Base-by-base conservation (phyloP, 2,888 invertebrate species). In the Hypolimnas misippus region DNA sequence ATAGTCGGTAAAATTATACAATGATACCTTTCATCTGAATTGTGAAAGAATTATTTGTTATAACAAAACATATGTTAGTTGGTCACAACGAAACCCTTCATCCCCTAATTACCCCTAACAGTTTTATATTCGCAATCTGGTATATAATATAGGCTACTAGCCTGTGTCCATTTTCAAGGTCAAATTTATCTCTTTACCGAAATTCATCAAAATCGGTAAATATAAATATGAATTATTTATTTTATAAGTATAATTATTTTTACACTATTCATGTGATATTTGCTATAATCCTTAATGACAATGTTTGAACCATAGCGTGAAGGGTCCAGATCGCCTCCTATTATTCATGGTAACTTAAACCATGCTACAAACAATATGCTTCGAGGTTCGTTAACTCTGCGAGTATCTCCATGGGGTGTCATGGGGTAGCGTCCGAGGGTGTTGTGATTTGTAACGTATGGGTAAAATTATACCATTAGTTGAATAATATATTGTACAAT, bases 321-420 rank as follows among this genome's bases (percentile, higher is more conserved):
- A 66, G 70, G 63, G 68, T 66, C 65, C 63, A 59, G 58, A 66
- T 54, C n/a, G 14, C 49, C 52, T 59, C 59, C 65, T 62, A 72
- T 70, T 71, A 70, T 72, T 67, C 62, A 70, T 70, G 70, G 67
- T 55, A 68, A 71, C 66, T 70, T 73, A 84, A 66, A 57, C 68
- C 57, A 67, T 70, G 64, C 65, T 68, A 78, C 82, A 83, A 83
- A 89, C 90, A 90, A 89, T 91, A 90, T 88, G 91, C 65, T 89
- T 75, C 78, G 77, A 72, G 82, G 76, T 81, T 86, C 84, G 85
- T 82, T 87, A 80, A 73, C 72, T 77, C 75, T 72, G 71, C 68
- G 70, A 74, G 69, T 72, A 54, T 68, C 71, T 57, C 63, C 19
- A 56, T 68, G 72, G 75, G 73, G 73, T 72, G 72, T 70, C 71